Base-by-base conservation (phyloP, 2,113 vertebrate species). In the Leiothrix lutea region DNA sequence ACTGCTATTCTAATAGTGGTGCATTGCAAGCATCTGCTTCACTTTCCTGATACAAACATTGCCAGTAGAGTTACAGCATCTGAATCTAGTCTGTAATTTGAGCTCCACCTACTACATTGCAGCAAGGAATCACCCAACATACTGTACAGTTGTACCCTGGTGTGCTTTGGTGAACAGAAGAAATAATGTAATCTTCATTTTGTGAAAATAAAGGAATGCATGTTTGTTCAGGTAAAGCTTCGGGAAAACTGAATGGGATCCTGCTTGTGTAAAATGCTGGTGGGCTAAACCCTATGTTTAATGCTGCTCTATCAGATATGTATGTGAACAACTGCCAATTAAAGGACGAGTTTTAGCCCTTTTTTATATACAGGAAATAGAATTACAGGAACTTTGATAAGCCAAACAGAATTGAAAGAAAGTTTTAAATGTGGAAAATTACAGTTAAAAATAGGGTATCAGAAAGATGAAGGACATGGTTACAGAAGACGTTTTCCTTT, bases 101-200 rank as follows among this genome's bases (percentile, higher is more conserved):
- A 88, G 85, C 85, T 94, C 90, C 92, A 93, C 94, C 92, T 95
- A 80, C 93, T 56, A 80, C 81, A 86, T 48, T 95, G 93, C 90
- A 95, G 94, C 88, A 96, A 77, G 94, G 56, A 93, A 25, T 95
- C 62, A 40, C 58, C 78, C 85, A 85, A 18, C 54, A 2, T 31
- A 15, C 36, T 20, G 29, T 79, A 33, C 58, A 47, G 0, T 33
- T 65, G 45, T 38, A 73, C 26, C 71, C 67, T 36, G 33, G 47
- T n/a, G 54, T 35, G 35, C 65, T 83, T 80, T 38, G 35, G 35
- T 51, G 42, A 72, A 21, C 51, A 75, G 78, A 56, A 58, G 21
- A 28, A 83, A 64, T 61, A 74, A 45, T 4, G 23, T 35, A 67
- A 44, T 78, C 57, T 42, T 94, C 19, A 18, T 79, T 88, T 48